Conservation (phyloP, 2,113 vertebrate genomes). For the Melanerpes formicivorus region DNA sequence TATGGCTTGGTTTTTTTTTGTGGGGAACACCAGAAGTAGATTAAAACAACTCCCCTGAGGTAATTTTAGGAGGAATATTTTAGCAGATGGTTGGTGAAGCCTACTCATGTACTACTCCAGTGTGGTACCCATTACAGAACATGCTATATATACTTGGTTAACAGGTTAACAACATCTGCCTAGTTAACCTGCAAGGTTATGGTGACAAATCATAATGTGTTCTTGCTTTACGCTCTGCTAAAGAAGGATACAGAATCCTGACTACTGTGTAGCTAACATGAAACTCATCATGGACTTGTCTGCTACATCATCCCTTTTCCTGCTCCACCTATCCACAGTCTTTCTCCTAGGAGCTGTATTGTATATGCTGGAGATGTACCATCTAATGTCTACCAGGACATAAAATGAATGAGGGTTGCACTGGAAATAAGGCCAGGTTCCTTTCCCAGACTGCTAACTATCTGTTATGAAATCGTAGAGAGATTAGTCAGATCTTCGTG, state of each 20-base stretch:
- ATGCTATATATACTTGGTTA: not conserved
- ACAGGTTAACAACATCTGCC: not conserved
- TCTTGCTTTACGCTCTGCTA: not conserved
- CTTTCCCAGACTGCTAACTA: conserved; percentile 37
- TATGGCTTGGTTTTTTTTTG: not conserved
- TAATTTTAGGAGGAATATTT: not conserved
- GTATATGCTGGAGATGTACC: not conserved
- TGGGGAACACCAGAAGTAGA: not conserved
- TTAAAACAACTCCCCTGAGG: not conserved
- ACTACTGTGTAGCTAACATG: not conserved
- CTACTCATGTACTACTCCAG: not conserved
- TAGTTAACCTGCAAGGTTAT: not conserved
- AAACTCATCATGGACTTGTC: not conserved
- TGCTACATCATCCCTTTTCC: not conserved
- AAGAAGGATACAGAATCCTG: not conserved
- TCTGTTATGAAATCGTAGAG: conserved; percentile 24
- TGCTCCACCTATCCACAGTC: not conserved
- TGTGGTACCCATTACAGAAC: not conserved
- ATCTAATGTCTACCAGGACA: not conserved
- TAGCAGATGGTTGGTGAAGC: not conserved
- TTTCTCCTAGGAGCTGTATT: not conserved
- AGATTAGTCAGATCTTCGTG: conserved; percentile 31
- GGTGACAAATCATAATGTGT: not conserved
- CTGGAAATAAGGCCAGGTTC: conserved; percentile 35
- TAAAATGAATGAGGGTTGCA: not conserved